These are phyloP conservation scores for Lipophrys pholis DNA, from an alignment of 2,113 vertebrate species.

Conservation along the genomic window DNA sequence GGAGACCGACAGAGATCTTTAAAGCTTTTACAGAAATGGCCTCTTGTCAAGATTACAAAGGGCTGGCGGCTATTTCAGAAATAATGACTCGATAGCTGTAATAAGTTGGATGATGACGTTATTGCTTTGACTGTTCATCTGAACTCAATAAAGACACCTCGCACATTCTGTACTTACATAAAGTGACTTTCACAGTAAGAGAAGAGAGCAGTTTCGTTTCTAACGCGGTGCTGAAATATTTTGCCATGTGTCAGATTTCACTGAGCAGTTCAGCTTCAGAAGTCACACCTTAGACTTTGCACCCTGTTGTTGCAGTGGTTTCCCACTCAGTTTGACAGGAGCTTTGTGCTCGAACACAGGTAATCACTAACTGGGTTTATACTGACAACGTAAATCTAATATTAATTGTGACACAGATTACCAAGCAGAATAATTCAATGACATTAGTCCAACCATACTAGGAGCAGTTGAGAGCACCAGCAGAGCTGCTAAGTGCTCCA, in stretches of 20 bases:
- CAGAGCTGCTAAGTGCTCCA: constrained; percentile 23
- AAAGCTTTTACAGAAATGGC: constrained; percentile 29
- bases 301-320: background rate
- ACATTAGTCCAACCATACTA: constrained; percentile 12
- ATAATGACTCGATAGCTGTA: constrained; percentile 39
- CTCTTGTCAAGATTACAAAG: constrained; percentile 32
- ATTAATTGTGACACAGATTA: constrained; percentile 32
- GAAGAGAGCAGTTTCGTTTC: background rate
- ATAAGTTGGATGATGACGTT: constrained; percentile 23
- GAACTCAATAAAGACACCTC: constrained; percentile 2
- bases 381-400: constrained; percentile 13
- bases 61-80: constrained; percentile 28
- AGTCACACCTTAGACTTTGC: background rate
- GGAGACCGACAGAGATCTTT: background rate
- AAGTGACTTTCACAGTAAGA: background rate
- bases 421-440: constrained; percentile 20
- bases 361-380: background rate
- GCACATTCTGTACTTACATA: background rate
- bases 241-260: background rate
- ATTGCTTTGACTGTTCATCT: constrained; percentile 28
- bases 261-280: background rate
- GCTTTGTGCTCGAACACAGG: background rate
- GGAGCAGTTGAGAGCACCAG: constrained; percentile 12
- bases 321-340: background rate
- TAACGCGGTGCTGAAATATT: background rate